These are phyloP conservation scores for Ochotona princeps DNA, from an alignment of 2,113 vertebrate species.

Conservation along the genomic window DNA sequence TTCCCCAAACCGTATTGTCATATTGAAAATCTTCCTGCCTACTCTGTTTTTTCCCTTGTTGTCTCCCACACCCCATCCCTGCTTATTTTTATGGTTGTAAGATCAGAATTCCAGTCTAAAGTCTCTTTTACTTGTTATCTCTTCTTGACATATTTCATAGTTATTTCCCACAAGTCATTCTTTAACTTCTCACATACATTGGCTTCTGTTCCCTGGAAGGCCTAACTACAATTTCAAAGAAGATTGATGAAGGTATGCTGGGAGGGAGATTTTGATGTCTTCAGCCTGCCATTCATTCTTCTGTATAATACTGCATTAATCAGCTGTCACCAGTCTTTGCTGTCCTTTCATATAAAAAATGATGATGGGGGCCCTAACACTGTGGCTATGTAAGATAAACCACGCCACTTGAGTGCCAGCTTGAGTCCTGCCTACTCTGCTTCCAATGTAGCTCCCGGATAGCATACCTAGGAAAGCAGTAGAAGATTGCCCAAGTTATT, in stretches of 20 bases:
- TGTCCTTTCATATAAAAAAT: neutral
- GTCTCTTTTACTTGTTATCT: neutral
- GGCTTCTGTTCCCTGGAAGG: neutral
- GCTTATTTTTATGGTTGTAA: neutral
- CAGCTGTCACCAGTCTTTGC: neutral
- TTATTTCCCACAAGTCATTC: neutral
- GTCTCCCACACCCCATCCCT: neutral
- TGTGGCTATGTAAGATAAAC: too few species aligned
- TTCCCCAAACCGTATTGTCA: neutral
- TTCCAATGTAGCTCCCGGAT: too few species aligned
- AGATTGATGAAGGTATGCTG: neutral
- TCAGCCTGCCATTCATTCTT: neutral
- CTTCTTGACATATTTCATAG: neutral
- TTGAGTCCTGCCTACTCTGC: too few species aligned
- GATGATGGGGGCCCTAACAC: too few species aligned
- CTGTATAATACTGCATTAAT: accelerated
- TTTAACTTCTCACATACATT: neutral
- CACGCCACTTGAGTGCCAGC: too few species aligned
- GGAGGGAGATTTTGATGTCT: neutral
- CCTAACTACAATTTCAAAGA: neutral
- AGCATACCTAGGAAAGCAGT: too few species aligned
- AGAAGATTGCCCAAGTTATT: too few species aligned
- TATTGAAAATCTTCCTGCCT: neutral
- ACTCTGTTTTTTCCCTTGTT: neutral
- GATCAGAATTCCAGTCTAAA: neutral